phyloP scores from a whole-genome alignment of 2,888 invertebrate genomes.

The Aphodius granarius region DNA sequence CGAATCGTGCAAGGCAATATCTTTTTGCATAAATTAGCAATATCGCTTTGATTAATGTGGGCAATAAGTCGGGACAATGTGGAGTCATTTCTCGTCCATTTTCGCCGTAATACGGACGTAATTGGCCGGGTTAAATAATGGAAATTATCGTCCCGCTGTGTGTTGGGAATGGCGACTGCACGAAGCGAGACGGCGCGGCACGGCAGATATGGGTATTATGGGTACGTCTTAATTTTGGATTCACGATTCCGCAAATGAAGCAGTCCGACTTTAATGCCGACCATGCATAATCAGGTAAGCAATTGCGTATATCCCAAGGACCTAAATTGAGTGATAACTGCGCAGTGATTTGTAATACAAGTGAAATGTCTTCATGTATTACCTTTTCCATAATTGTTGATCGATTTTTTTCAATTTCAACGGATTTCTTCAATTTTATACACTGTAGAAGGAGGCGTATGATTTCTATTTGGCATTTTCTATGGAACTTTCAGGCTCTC shows the following conservation, averaged over 20 bases:
- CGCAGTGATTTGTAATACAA: not conserved
- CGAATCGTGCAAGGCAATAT: not conserved
- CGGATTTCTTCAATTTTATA: too few relatives aligned
- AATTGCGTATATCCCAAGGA: not conserved
- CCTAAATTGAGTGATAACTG: not conserved
- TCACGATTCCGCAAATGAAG: not conserved
- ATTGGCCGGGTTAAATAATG: not conserved
- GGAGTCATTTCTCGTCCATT: not conserved
- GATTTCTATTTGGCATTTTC: not conserved
- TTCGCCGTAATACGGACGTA: not conserved
- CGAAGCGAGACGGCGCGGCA: not conserved
- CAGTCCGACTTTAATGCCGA: not conserved
- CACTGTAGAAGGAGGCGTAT: not conserved
- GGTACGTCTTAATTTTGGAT: not conserved
- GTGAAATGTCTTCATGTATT: not conserved
- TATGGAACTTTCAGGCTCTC: not conserved
- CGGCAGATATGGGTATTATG: not conserved
- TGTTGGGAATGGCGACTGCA: not conserved
- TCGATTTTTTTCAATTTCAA: not conserved
- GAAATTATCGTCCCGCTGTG: not conserved
- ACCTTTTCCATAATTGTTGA: not conserved
- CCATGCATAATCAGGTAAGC: not conserved
- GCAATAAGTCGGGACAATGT: not conserved
- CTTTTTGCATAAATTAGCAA: not conserved
- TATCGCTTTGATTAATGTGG: not conserved